A percentile compares a stretch with the other conserved stretches of the same genome.
phyloP scores from a whole-genome alignment of 2,113 vertebrate genomes.

The Hypocryptadius cinnamomeus region DNA sequence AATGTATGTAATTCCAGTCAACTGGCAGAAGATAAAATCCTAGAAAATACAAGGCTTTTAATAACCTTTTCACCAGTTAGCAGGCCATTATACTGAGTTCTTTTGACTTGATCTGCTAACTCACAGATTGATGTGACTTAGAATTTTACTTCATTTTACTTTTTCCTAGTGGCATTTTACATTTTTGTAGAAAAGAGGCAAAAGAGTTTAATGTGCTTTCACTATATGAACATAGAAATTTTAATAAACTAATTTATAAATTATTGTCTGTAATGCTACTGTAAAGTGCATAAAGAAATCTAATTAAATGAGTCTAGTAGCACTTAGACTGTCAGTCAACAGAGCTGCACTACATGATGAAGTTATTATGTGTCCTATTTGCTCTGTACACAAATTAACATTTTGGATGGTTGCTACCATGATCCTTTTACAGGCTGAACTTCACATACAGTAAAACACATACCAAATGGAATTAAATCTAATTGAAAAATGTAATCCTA shows the following conservation, averaged over 20 bases:
- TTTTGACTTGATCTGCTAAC: background rate
- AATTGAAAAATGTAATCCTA: slow-evolving; percentile 44
- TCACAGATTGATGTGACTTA: background rate
- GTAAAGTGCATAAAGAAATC: slow-evolving; percentile 24
- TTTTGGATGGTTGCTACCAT: slow-evolving; percentile 36
- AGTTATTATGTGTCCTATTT: slow-evolving; percentile 43
- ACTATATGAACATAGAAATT: background rate
- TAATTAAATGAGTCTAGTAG: slow-evolving; percentile 46
- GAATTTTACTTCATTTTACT: background rate
- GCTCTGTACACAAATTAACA: slow-evolving; percentile 56
- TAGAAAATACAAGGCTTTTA: background rate
- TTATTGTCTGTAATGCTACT: background rate
- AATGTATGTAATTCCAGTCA: background rate
- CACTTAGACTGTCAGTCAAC: slow-evolving; percentile 45
- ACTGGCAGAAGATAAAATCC: background rate
- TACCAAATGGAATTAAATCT: slow-evolving; percentile 9
- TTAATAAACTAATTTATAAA: slow-evolving; percentile 26
- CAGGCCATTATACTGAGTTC: background rate
- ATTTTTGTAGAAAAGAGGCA: background rate
- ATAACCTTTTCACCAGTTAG: background rate
- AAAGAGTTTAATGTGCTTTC: background rate
- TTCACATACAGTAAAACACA: slow-evolving; percentile 47
- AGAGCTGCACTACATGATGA: slow-evolving; percentile 31
- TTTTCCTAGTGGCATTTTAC: background rate
- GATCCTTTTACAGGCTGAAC: slow-evolving; percentile 40